Evolutionary conservation across 1,140 invertebrate genomes (phyloP).

Genomic region (Procambarus virginalis): DNA sequence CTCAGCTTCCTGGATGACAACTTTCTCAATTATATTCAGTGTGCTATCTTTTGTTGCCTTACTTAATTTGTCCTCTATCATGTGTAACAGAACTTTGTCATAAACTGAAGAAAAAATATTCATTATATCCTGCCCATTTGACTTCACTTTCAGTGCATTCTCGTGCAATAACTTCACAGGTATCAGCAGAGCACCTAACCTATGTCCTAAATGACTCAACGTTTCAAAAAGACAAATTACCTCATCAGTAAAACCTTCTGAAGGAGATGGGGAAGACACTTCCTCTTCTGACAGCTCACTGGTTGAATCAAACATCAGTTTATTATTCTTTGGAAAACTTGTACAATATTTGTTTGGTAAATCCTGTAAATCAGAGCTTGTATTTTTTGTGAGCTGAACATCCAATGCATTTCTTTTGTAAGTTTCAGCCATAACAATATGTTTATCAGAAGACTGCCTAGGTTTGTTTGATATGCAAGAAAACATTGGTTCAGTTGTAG

Average conservation of each 20-base stretch:
- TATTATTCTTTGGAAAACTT: too few relatives aligned
- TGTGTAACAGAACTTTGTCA: slow-evolving; percentile 16
- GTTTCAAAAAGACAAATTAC: slow-evolving; percentile 23
- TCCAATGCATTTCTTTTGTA: too few relatives aligned
- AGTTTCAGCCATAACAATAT: too few relatives aligned
- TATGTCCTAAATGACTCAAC: slow-evolving; percentile 11
- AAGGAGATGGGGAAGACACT: slow-evolving; percentile 4
- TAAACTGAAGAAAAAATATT: background rate
- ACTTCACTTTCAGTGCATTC: slow-evolving; percentile 1
- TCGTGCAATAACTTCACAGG: slow-evolving; percentile 1
- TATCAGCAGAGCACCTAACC: background rate
- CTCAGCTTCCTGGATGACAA: slow-evolving; percentile 11
- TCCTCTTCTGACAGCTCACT: background rate
- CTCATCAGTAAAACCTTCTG: background rate
- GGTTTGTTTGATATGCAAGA: too few relatives aligned
- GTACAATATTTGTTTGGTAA: too few relatives aligned
- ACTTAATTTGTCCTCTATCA: slow-evolving; percentile 18
- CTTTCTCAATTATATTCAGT: slow-evolving; percentile 9
- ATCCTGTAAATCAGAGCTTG: too few relatives aligned
- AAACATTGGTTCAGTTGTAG: too few relatives aligned
- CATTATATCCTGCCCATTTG: slow-evolving; percentile 15
- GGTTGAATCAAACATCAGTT: too few relatives aligned
- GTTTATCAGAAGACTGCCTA: too few relatives aligned
- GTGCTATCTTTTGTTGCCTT: background rate
- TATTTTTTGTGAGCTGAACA: too few relatives aligned